phyloP scores from a whole-genome alignment of 1,140 invertebrate species.

The Anthonomus grandis region DNA sequence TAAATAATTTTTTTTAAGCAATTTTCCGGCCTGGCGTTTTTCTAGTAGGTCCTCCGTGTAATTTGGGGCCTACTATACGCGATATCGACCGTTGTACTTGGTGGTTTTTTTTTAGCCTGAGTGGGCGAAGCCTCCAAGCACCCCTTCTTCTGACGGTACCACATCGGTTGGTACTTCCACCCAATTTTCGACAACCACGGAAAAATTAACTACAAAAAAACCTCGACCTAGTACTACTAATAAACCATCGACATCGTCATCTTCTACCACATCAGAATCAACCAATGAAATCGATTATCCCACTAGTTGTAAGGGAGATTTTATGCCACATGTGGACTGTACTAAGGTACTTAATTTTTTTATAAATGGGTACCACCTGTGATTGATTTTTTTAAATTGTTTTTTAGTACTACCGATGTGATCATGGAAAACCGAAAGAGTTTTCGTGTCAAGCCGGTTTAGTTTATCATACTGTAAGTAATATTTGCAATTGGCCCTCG shows the following conservation, averaged over 20 bases:
- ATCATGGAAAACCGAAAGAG: slow-evolving; percentile 67
- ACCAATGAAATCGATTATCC: slow-evolving; percentile 34
- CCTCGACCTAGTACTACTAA: slow-evolving; percentile 36
- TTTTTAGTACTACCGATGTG: slow-evolving; percentile 75
- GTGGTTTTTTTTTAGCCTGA: slow-evolving; percentile 64
- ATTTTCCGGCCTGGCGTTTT: not conserved
- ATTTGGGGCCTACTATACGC: too few relatives aligned
- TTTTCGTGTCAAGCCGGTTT: slow-evolving; percentile 69
- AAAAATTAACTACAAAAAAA: slow-evolving; percentile 26
- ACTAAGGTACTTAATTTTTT: slow-evolving; percentile 50
- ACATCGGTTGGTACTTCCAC: slow-evolving; percentile 20
- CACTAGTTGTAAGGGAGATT: slow-evolving; percentile 52
- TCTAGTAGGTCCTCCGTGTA: not conserved
- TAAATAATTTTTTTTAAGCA: slow-evolving; percentile 39
- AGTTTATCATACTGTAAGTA: slow-evolving; percentile 65
- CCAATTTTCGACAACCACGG: not conserved
- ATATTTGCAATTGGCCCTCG: slow-evolving; percentile 76
- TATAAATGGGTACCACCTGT: slow-evolving; percentile 2
- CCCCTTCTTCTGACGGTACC: slow-evolving; percentile 49
- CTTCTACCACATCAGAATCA: slow-evolving; percentile 6
- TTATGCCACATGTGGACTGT: slow-evolving; percentile 64
- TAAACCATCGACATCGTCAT: slow-evolving; percentile 22
- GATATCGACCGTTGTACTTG: too few relatives aligned
- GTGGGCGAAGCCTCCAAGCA: slow-evolving; percentile 66
- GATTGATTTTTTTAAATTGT: slow-evolving; percentile 10